Base-by-base conservation (phyloP, 2,113 vertebrate species). In the Pelecanus crispus region DNA sequence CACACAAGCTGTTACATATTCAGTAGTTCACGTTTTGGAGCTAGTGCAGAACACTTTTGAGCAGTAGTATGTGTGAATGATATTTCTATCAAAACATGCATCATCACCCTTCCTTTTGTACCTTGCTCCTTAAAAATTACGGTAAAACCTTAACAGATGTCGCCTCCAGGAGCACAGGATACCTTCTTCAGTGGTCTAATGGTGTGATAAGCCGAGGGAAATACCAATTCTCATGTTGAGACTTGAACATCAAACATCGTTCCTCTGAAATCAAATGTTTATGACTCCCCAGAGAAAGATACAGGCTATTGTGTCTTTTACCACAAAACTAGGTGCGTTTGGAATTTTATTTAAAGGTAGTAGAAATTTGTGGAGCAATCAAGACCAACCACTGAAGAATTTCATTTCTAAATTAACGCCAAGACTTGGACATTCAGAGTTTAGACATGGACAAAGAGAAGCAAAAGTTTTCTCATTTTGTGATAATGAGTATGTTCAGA, bases 1-100 rank as follows among this genome's bases (percentile, higher is more conserved):
- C 91, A 71, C 50, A 75, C 78, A 85, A 62, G 81, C 84, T 92
- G 70, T 90, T 94, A 77, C 21, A 74, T 90, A 83, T 86, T 88
- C 91, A 85, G 65, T 45, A 71, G 68, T 58, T 96, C 52, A 79
- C 49, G 70, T 92, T 95, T 93, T 89, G 45, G 77, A 82, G 66
- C 78, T 95, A 71, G 38, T 44, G 67, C 53, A 71, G 63, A 96
- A 59, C 17, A 12, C 59, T 91, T 93, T 16, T 7, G 4, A 72
- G 42, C 74, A 70, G 92, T 63, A 58, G n/a, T 81, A 81, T 32
- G 18, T 70, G 52, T 86, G 86, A 94, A 73, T 72, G n/a, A 62
- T 90, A 70, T 70, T 92, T 89, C 31, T 68, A 20, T 92, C 85
- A 75, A 92, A 88, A 86, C 0, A 10, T 74, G 32, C 42, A 70